Percentiles rank a stretch among this genome's conserved stretches.
Evolutionary conservation across 2,797 vertebrate species (phyloP).

Genomic region (Paedocypris micromegethes): DNA sequence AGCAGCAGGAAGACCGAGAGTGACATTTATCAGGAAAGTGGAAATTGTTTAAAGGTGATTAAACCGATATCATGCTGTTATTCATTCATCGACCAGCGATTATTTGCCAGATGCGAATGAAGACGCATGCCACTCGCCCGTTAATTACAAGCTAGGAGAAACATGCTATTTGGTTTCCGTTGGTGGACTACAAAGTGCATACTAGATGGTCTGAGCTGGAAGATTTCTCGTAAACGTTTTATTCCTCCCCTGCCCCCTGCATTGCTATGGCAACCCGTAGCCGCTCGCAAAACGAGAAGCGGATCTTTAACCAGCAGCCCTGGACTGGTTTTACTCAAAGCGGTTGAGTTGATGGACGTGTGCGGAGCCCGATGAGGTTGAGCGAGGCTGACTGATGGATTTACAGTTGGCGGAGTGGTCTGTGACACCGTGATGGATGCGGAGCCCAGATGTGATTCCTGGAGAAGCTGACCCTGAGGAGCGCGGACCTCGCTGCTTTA

Average conservation of each 20-base stretch:
- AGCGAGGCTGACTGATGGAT: conserved; percentile 13
- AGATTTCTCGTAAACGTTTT: conserved; percentile 52
- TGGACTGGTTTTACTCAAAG: conserved; percentile 4
- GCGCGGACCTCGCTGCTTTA: conserved; percentile 1
- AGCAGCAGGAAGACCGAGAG: conserved; percentile 38
- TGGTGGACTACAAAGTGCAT: background rate
- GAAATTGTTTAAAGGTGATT: conserved; percentile 33
- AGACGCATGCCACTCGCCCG: background rate
- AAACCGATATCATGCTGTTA: conserved; percentile 33
- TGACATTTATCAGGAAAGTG: conserved; percentile 27
- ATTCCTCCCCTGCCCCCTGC: conserved; percentile 50
- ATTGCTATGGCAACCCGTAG: conserved; percentile 65
- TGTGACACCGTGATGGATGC: conserved; percentile 11
- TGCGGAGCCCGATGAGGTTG: conserved; percentile 1
- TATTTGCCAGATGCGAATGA: conserved; percentile 24
- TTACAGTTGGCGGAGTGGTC: conserved; percentile 4
- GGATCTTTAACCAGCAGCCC: background rate
- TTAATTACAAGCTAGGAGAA: background rate
- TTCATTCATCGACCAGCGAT: conserved; percentile 32
- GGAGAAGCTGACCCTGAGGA: conserved; percentile 10
- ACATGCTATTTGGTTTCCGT: background rate
- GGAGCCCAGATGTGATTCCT: background rate
- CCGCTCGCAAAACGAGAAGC: conserved; percentile 10
- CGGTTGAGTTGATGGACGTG: conserved; percentile 17
- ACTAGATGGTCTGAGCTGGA: conserved; percentile 1